Percentiles rank a stretch among this genome's conserved stretches.
These are phyloP conservation scores for Ormyrus thymus DNA, from an alignment of 2,888 invertebrate species.

Conservation along the genomic window DNA sequence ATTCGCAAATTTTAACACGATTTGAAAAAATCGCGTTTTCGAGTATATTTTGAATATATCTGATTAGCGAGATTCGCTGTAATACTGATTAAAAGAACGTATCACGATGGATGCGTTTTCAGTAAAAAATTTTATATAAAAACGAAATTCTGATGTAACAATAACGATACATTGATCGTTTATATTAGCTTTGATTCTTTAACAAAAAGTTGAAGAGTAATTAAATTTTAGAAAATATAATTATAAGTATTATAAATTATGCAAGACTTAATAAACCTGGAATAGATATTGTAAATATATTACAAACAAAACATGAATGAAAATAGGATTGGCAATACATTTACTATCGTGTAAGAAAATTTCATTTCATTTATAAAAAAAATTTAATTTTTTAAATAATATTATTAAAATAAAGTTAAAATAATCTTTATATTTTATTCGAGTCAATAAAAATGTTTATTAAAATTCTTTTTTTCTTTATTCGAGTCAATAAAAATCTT, in stretches of 20 bases:
- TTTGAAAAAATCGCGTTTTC: constrained; percentile 35
- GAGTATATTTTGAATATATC: constrained; percentile 54
- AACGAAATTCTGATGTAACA: constrained; percentile 46
- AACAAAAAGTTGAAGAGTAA: constrained; percentile 15
- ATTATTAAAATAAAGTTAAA: no score
- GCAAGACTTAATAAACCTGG: constrained; percentile 18
- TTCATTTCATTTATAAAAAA: background rate
- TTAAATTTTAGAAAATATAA: constrained; percentile 21
- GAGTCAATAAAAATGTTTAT: no score
- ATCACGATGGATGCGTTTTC: constrained; percentile 33
- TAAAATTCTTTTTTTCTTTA: background rate
- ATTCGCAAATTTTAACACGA: constrained; percentile 39
- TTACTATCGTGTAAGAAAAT: no score
- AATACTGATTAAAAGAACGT: constrained; percentile 56
- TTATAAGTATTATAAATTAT: constrained; percentile 31
- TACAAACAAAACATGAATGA: background rate
- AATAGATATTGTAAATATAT: constrained; percentile 1
- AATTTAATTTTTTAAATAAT: no score
- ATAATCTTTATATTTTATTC: no score
- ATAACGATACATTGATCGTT: constrained; percentile 34
- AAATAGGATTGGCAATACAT: background rate
- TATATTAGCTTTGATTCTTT: constrained; percentile 15
- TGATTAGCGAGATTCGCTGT: constrained; percentile 52
- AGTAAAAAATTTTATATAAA: constrained; percentile 54
- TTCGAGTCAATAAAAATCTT: no score